Conservation (phyloP, 2,888 invertebrate genomes). For the Polyploca ridens region DNA sequence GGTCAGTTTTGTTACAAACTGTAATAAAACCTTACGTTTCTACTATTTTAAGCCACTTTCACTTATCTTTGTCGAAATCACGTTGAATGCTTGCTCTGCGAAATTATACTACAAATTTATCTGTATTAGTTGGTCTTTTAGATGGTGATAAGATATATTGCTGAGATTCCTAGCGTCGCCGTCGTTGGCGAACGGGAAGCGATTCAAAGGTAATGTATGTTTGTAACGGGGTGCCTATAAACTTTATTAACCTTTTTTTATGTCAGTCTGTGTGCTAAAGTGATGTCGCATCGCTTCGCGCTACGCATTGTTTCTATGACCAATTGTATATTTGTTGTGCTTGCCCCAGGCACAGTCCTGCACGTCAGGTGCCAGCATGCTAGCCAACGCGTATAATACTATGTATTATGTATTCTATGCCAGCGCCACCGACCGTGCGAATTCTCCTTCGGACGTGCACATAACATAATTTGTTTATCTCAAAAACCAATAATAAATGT, state of each 20-base stretch:
- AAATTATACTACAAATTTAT: not conserved
- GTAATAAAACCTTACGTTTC: slow-evolving; percentile 22
- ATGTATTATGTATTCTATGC: no score
- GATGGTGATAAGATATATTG: not conserved
- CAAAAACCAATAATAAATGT: no score
- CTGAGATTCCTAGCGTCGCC: not conserved
- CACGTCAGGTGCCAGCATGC: no score
- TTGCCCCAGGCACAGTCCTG: no score
- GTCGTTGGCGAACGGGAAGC: not conserved
- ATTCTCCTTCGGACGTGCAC: no score
- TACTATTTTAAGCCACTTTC: slow-evolving; percentile 19
- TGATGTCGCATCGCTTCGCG: not conserved
- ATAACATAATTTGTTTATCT: no score
- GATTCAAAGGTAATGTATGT: not conserved
- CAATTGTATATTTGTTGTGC: slow-evolving; percentile 35
- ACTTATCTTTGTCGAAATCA: not conserved
- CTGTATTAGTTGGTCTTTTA: not conserved
- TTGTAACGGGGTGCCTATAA: not conserved
- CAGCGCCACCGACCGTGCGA: no score
- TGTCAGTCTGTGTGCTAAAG: not conserved
- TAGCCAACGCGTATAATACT: no score
- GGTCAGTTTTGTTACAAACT: slow-evolving; percentile 23
- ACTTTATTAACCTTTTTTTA: not conserved
- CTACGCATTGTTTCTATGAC: not conserved
- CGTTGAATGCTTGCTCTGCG: not conserved